Base-by-base conservation (phyloP, 2,888 invertebrate genomes). In the Chrysotoxum bicinctum region DNA sequence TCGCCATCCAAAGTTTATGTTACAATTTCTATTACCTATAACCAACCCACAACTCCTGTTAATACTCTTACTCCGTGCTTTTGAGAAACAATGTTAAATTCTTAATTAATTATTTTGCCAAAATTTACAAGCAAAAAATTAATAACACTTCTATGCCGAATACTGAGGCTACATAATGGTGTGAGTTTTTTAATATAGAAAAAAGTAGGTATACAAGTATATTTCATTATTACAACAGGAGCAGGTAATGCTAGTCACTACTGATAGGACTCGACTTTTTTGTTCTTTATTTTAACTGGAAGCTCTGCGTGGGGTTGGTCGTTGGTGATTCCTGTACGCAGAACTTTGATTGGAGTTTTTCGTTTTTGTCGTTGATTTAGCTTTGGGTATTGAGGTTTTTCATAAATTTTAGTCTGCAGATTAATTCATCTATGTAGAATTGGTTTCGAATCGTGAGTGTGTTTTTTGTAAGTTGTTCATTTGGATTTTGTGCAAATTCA, bases 71-170 rank as follows among this genome's bases (percentile, higher is more conserved):
- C 32, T 32, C 37, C 35, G n/a, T 43, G 23, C 69, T 84, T 19
- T 54, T 32, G 23, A 81, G 81, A 69, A 73, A 85, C 80, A 85
- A 81, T 76, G 75, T 76, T 72, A 45, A 85, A 81, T 85, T 76
- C 76, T 85, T 85, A 85, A 85, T 85, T 85, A 81, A 85, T 85
- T 81, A 50, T 75, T 84, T 78, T 52, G n/a, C 10, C 16, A 64
- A 80, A 79, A 81, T 80, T 68, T 81, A 56, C 56, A 85, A 68
- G 56, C 81, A 76, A 76, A 72, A 76, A 85, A 73, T 76, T 76
- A 81, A 73, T 73, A 80, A 80, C 60, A 72, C 43, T 50, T 50
- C 40, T 45, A 30, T 40, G n/a, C 45, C 43, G 12, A 50, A 56
- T 35, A 32, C 30, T n/a, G n/a, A 26, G 26, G 26, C 7, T 6